phyloP scores from a whole-genome alignment of 2,888 invertebrate genomes.

The Plusia festucae region DNA sequence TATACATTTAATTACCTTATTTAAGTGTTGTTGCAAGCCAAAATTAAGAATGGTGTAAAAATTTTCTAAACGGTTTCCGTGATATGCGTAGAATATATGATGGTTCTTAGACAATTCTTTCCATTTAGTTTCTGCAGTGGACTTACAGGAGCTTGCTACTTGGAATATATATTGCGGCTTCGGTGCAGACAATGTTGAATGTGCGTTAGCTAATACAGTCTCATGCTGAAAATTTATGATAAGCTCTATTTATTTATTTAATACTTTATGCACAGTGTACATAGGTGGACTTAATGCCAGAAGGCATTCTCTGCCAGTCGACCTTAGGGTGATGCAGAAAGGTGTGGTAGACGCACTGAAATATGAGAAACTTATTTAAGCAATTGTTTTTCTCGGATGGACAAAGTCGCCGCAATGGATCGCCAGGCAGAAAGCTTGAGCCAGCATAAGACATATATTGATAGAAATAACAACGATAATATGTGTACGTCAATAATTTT shows the following conservation, averaged over 20 bases:
- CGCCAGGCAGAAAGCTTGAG: no score
- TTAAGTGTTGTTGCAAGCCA: conserved; percentile 93
- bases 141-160: conserved; percentile 88
- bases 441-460: no score
- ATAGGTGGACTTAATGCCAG: no score
- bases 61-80: conserved; percentile 94
- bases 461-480: no score
- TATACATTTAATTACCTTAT: conserved; percentile 64
- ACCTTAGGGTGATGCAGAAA: no score
- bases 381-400: no score
- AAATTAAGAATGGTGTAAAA: conserved; percentile 94
- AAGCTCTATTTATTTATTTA: background rate
- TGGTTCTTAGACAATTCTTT: conserved; percentile 87
- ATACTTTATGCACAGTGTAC: no score
- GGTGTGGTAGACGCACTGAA: no score
- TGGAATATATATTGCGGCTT: conserved; percentile 92
- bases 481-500: no score
- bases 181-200: conserved; percentile 78
- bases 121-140: conserved; percentile 90
- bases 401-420: no score
- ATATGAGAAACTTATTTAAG: no score
- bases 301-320: no score
- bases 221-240: conserved; percentile 88
- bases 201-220: conserved; percentile 86
- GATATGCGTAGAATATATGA: conserved; percentile 92